Base-by-base conservation (phyloP, 1,140 invertebrate species). In the Mercenaria mercenaria region DNA sequence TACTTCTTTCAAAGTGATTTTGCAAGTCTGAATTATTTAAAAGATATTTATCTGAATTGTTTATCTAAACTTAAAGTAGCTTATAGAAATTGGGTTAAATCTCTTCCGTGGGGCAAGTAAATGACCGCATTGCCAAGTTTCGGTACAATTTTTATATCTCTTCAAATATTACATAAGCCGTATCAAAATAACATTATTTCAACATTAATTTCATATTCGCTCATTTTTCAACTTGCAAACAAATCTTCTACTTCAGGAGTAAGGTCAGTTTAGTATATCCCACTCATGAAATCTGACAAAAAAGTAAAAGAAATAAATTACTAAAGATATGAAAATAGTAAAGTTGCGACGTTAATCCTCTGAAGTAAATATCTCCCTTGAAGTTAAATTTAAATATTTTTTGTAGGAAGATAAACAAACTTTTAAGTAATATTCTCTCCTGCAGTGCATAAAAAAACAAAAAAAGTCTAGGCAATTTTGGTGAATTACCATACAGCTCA, bases 141-240 rank as follows among this genome's bases (percentile, higher is more conserved):
- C 29, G 76, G 76, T 79, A n/a, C 76, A 56, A 50, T 37, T 79
- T 50, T 52, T 37, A 79, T 39, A 39, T 72, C 67, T 72, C 67
- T 72, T 72, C 34, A 72, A 72, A 72, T 20, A 37, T 39, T 72
- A 39, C 39, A 39, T 72, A 39, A 39, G 20, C 8, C 23, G 39
- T 72, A 23, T 72, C 67, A 39, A 15, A 47, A 23, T 20, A 67
- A 37, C 3, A 10, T 37, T 72, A 72, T 23, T 72, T 72, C 29
- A 72, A 72, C 34, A 72, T 41, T 72, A 47, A 47, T 72, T 23
- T 64, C 59, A 64, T 29, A 29, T 29, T 20, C 26, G 43, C 26
- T 29, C n/a, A 29, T 64, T 64, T 29, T 4, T 56, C 52, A 56
- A 56, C 52, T 13, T 26, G 26, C 26, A 64, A 64, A 64, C 59